phyloP scores from a whole-genome alignment of 2,888 invertebrate species.

The Leptopilina myrica region DNA sequence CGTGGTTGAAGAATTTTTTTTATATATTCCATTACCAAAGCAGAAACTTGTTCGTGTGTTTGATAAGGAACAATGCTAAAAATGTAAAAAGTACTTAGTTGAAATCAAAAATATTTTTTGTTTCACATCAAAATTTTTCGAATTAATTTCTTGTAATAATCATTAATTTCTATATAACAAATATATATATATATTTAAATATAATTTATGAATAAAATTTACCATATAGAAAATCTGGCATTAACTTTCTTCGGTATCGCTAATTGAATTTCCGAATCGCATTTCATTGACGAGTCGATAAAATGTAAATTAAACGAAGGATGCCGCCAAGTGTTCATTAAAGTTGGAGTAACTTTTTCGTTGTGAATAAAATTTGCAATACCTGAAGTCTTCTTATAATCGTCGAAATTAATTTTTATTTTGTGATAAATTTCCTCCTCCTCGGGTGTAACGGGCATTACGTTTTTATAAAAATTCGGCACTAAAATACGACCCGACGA shows the following conservation, averaged over 20 bases:
- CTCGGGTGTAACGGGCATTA: slow-evolving; percentile 76
- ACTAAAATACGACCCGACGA: slow-evolving; percentile 71
- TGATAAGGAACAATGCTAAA: slow-evolving; percentile 18
- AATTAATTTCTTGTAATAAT: slow-evolving; percentile 5
- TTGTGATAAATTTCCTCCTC: slow-evolving; percentile 74
- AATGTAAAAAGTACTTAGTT: neutral
- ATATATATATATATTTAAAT: neutral
- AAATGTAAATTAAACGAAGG: slow-evolving; percentile 60
- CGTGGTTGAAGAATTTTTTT: slow-evolving; percentile 27
- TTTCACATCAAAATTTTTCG: neutral
- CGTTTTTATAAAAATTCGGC: slow-evolving; percentile 73
- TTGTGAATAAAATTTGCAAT: slow-evolving; percentile 51
- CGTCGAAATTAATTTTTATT: slow-evolving; percentile 54
- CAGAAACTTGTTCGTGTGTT: neutral
- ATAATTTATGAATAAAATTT: slow-evolving; percentile 41
- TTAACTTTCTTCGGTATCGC: slow-evolving; percentile 56
- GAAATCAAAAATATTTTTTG: neutral
- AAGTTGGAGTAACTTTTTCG: slow-evolving; percentile 53
- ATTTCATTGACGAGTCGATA: slow-evolving; percentile 48
- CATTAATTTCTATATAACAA: neutral
- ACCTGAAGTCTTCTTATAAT: slow-evolving; percentile 54
- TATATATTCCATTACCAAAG: slow-evolving; percentile 8
- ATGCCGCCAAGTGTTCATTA: slow-evolving; percentile 76
- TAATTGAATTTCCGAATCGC: slow-evolving; percentile 48
- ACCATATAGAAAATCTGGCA: slow-evolving; percentile 62